phyloP scores from a whole-genome alignment of 2,797 vertebrate species.

The Myripristis jacobus region DNA sequence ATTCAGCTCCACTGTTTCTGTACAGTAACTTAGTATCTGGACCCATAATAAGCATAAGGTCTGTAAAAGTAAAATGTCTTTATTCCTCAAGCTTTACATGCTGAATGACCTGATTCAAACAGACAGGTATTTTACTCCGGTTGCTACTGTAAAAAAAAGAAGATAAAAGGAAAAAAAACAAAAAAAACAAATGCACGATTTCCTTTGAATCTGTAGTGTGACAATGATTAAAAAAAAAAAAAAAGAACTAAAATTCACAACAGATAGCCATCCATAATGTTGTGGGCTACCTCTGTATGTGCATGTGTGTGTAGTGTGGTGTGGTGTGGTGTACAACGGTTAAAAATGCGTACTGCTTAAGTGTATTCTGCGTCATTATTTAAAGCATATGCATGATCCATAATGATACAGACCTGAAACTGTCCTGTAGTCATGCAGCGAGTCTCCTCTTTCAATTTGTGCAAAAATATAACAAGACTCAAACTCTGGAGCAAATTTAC shows the following conservation, averaged over 20 bases:
- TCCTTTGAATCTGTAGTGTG: slow-evolving; percentile 60
- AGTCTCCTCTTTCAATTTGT: slow-evolving; percentile 84
- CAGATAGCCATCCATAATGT: slow-evolving; percentile 30
- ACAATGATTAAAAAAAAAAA: slow-evolving; percentile 44
- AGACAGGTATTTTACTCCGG: slow-evolving; percentile 61
- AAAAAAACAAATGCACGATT: slow-evolving; percentile 22
- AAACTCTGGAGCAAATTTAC: slow-evolving; percentile 84
- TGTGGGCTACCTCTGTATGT: slow-evolving; percentile 26
- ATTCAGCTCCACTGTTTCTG: slow-evolving; percentile 54
- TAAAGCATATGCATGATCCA: slow-evolving; percentile 63
- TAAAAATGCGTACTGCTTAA: slow-evolving; percentile 62
- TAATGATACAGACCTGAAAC: slow-evolving; percentile 71
- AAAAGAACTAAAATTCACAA: slow-evolving; percentile 44
- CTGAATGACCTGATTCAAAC: slow-evolving; percentile 67
- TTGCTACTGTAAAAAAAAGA: slow-evolving; percentile 64
- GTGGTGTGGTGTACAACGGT: slow-evolving; percentile 52
- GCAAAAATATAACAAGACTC: slow-evolving; percentile 88
- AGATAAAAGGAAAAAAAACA: slow-evolving; percentile 1
- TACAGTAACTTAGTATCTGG: slow-evolving; percentile 46
- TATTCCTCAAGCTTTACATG: slow-evolving; percentile 68
- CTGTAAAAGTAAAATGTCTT: slow-evolving; percentile 70
- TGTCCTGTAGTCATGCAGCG: slow-evolving; percentile 73
- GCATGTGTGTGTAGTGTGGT: slow-evolving; percentile 44
- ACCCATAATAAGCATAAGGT: slow-evolving; percentile 59
- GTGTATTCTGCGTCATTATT: slow-evolving; percentile 49